Evolutionary conservation across 2,888 invertebrate genomes (phyloP).

Genomic region (Nomada hirtipes): DNA sequence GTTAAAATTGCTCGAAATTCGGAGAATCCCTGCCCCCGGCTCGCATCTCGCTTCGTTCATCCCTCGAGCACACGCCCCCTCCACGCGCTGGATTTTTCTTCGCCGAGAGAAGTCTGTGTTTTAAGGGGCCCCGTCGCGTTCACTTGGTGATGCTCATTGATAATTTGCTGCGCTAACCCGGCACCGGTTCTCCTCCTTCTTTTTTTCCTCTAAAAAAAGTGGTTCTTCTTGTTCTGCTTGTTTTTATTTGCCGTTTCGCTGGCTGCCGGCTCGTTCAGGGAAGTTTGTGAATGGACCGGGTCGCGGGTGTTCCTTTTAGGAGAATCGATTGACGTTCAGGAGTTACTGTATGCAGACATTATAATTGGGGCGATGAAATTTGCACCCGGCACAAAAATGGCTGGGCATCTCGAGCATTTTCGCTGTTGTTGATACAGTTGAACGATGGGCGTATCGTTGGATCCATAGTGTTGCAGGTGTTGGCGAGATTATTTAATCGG

Average conservation of each 20-base stretch:
- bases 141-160: slow-evolving; percentile 42
- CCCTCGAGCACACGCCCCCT: slow-evolving; percentile 39
- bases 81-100: slow-evolving; percentile 16
- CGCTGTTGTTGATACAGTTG: no score
- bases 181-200: slow-evolving; percentile 9
- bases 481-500: slow-evolving; percentile 43
- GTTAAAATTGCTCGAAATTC: slow-evolving; percentile 84
- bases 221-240: neutral
- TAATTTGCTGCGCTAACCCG: slow-evolving; percentile 40
- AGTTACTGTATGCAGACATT: no score
- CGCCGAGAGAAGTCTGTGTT: neutral
- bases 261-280: neutral
- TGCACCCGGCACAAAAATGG: no score
- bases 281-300: slow-evolving; percentile 26
- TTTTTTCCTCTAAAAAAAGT: neutral
- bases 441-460: no score
- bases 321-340: neutral
- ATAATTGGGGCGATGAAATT: no score
- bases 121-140: neutral
- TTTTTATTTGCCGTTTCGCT: neutral
- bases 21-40: slow-evolving; percentile 77
- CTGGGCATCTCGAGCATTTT: no score
- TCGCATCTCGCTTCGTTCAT: slow-evolving; percentile 59
- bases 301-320: neutral
- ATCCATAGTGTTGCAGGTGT: slow-evolving; percentile 10